A percentile compares a stretch with the other conserved stretches of the same genome.
Conservation (phyloP, 2,797 vertebrate species). For the Strix occidentalis region DNA sequence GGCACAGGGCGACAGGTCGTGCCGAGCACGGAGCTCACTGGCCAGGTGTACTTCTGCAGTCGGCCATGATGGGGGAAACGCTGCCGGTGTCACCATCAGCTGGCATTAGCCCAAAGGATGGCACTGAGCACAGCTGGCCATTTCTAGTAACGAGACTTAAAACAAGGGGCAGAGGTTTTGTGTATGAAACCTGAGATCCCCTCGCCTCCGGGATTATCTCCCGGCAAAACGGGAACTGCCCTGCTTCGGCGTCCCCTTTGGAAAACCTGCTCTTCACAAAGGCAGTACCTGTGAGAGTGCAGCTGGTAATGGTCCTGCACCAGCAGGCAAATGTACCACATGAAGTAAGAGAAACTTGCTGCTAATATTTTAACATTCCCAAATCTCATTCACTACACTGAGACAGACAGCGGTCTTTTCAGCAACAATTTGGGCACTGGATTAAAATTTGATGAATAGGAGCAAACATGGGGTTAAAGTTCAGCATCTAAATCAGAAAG, state of each 20-base stretch:
- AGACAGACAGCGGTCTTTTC: not conserved
- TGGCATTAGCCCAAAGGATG: slow-evolving; percentile 2
- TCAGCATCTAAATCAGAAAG: not conserved
- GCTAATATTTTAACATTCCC: not conserved
- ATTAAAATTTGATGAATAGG: not conserved
- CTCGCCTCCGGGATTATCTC: not conserved
- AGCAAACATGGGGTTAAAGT: not conserved
- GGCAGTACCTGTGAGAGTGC: not conserved
- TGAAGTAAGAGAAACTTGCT: not conserved
- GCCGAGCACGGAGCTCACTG: not conserved
- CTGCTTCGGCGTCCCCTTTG: not conserved
- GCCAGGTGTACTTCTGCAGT: not conserved
- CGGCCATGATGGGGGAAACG: not conserved
- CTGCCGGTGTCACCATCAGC: not conserved
- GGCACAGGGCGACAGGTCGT: not conserved
- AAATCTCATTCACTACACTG: not conserved
- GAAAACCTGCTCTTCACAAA: not conserved
- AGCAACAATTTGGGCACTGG: not conserved
- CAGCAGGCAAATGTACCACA: accelerated
- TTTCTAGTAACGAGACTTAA: not conserved
- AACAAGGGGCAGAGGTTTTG: not conserved
- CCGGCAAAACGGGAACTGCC: not conserved
- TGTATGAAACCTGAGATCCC: not conserved
- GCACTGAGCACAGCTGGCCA: not conserved
- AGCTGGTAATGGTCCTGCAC: not conserved